phyloP scores from a whole-genome alignment of 2,888 invertebrate genomes.

The Xanthorhoe spadicearia region DNA sequence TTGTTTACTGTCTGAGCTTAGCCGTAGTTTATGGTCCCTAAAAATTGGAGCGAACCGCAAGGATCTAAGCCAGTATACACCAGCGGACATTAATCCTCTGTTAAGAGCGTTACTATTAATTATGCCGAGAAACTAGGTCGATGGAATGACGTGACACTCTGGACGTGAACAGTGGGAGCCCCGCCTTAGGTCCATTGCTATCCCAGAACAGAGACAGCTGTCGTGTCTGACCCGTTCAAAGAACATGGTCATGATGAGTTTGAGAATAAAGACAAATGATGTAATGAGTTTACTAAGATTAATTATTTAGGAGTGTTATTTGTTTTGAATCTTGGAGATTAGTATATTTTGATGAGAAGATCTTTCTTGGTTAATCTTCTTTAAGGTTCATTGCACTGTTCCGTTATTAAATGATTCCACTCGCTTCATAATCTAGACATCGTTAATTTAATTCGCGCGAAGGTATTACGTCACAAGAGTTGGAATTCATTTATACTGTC shows the following conservation, averaged over 20 bases:
- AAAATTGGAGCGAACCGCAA: slow-evolving; percentile 15
- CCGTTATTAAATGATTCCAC: neutral
- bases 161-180: slow-evolving; percentile 7
- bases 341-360: no score
- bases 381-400: neutral
- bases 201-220: neutral
- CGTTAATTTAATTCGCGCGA: slow-evolving; percentile 22
- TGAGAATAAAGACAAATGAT: neutral
- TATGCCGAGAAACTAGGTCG: slow-evolving; percentile 40
- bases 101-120: slow-evolving; percentile 42
- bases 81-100: slow-evolving; percentile 38
- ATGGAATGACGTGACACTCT: slow-evolving; percentile 33
- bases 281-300: no score
- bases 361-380: neutral
- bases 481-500: slow-evolving; percentile 46
- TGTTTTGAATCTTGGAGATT: no score
- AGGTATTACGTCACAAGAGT: slow-evolving; percentile 22
- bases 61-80: slow-evolving; percentile 30
- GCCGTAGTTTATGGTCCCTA: slow-evolving; percentile 6
- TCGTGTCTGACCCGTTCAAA: neutral
- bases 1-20: slow-evolving; percentile 6
- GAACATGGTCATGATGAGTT: neutral
- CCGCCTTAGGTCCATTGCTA: slow-evolving; percentile 14
- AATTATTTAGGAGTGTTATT: no score
- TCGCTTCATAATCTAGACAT: neutral